Percentiles rank a stretch among this genome's conserved stretches.
These are phyloP conservation scores for Meandrina meandrites DNA, from an alignment of 92 coral and sea anemone genomes.

Conservation along the genomic window DNA sequence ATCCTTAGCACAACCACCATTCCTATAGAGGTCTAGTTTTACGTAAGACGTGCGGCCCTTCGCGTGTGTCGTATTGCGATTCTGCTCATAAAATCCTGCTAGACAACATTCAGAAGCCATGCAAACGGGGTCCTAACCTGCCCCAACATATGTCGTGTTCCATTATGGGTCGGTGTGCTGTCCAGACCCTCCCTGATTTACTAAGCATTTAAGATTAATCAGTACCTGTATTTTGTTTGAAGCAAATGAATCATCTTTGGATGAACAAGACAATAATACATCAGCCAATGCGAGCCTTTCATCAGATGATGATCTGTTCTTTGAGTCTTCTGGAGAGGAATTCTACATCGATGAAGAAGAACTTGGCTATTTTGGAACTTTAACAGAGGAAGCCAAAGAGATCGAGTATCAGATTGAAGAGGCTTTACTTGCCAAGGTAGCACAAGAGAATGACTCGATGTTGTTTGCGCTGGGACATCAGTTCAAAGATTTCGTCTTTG, in stretches of 20 bases:
- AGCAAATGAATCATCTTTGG: background rate
- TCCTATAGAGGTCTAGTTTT: too few species aligned
- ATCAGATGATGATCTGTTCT: background rate
- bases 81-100: too few species aligned
- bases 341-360: background rate
- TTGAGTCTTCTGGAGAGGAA: background rate
- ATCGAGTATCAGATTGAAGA: constrained; percentile 21
- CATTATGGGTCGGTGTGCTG: too few species aligned
- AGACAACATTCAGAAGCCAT: too few species aligned
- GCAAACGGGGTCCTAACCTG: too few species aligned
- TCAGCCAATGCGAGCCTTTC: background rate
- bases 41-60: too few species aligned
- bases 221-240: background rate
- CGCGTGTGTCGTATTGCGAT: too few species aligned
- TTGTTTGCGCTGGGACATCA: constrained; percentile 65
- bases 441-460: constrained; percentile 15
- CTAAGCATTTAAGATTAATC: too few species aligned
- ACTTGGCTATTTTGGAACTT: background rate
- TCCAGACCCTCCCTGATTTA: too few species aligned
- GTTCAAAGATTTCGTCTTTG: constrained; percentile 61
- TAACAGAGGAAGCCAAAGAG: constrained; percentile 11
- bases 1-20: too few species aligned
- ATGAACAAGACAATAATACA: background rate
- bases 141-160: too few species aligned
- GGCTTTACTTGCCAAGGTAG: constrained; percentile 26